Conservation (phyloP, 2,888 invertebrate species). For the Drosophila conformis region DNA sequence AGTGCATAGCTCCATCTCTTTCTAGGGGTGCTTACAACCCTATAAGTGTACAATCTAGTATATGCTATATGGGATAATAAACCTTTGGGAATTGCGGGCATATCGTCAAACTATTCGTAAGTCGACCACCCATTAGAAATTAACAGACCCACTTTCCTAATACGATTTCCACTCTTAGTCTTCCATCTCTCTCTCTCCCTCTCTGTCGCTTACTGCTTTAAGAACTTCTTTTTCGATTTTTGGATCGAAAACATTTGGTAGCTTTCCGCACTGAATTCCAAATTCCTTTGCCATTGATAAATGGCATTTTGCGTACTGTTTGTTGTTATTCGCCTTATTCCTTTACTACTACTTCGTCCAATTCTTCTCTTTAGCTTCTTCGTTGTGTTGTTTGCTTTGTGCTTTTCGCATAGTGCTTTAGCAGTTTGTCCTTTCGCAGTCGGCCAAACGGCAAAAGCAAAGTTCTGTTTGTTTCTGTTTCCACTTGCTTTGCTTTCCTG, state of each 20-base stretch:
- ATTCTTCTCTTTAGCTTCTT: conserved; percentile 21
- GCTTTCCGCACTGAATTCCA: conserved; percentile 63
- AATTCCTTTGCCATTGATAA: conserved; percentile 76
- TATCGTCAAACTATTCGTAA: not conserved
- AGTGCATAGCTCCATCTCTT: conserved; percentile 13
- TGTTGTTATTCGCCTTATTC: conserved; percentile 53
- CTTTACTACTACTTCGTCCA: conserved; percentile 27
- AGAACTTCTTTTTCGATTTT: not conserved
- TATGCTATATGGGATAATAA: not conserved
- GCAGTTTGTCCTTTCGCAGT: conserved; percentile 68
- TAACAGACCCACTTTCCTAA: conserved; percentile 7
- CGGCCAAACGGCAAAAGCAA: conserved; percentile 50
- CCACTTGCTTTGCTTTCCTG: conserved; percentile 52
- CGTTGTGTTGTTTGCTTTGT: conserved; percentile 49
- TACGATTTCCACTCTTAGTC: conserved; percentile 21
- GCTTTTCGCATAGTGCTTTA: conserved; percentile 59
- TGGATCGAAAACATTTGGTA: conserved; percentile 40
- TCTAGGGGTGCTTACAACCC: conserved; percentile 4
- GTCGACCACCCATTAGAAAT: conserved; percentile 5
- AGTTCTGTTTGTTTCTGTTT: conserved; percentile 64
- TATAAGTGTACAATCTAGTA: not conserved
- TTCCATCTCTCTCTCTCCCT: not conserved
- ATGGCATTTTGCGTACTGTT: conserved; percentile 67
- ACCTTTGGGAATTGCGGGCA: not conserved
- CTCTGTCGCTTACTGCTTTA: conserved; percentile 1